These are phyloP conservation scores for Noturus placidus DNA, from an alignment of 2,113 vertebrate species.

Conservation along the genomic window DNA sequence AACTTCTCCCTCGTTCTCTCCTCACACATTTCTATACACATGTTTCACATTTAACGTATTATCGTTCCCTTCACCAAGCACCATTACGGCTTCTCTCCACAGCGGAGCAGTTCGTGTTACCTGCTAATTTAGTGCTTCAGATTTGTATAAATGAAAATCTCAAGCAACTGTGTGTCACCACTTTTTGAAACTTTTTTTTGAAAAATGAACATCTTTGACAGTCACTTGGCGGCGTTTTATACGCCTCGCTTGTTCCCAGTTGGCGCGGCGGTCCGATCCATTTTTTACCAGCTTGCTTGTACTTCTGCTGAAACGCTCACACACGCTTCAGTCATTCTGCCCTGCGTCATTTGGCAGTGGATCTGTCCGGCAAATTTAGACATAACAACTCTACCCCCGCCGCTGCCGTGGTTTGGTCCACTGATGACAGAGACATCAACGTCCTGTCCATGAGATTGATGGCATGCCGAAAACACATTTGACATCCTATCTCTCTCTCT, in stretches of 20 bases:
- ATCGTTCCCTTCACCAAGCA: neutral
- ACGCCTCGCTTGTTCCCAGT: neutral
- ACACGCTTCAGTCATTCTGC: conserved; percentile 2
- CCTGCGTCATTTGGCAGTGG: conserved; percentile 44
- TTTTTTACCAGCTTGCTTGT: neutral
- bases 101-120: conserved; percentile 13
- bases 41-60: conserved; percentile 17
- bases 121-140: conserved; percentile 18
- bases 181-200: neutral
- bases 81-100: neutral
- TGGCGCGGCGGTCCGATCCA: neutral
- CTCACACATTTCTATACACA: neutral
- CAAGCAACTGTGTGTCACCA: conserved; percentile 5
- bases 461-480: conserved; percentile 31
- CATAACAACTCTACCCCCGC: conserved; percentile 49
- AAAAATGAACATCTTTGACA: neutral
- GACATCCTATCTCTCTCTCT: conserved; percentile 16
- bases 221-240: neutral
- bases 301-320: neutral
- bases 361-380: conserved; percentile 48
- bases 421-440: conserved; percentile 48
- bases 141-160: conserved; percentile 22
- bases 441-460: conserved; percentile 47
- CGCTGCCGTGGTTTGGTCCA: conserved; percentile 21
- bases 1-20: conserved; percentile 27